phyloP scores from a whole-genome alignment of 1,140 invertebrate species.

The Polypedilum vanderplanki region DNA sequence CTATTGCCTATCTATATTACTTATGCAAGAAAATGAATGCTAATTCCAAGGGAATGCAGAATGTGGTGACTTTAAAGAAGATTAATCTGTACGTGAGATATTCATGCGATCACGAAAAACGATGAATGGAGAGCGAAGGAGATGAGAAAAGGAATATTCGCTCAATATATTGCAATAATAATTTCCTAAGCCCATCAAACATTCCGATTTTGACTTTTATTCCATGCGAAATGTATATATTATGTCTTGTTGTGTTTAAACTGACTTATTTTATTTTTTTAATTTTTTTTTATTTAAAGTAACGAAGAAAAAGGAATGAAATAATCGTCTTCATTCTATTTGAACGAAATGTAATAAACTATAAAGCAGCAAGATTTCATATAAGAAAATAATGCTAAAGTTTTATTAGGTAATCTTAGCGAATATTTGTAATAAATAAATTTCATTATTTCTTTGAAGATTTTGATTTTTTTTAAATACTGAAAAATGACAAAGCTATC shows the following conservation, averaged over 20 bases:
- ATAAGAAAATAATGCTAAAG: too few species aligned
- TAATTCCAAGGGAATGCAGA: neutral
- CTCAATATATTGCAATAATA: neutral
- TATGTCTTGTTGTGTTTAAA: neutral
- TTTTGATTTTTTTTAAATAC: too few species aligned
- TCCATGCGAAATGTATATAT: neutral
- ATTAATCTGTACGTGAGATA: constrained; percentile 16
- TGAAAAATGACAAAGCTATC: too few species aligned
- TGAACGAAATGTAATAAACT: neutral
- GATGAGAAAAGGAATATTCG: neutral
- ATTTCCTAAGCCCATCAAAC: constrained; percentile 4
- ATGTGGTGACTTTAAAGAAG: constrained; percentile 27
- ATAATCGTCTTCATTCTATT: neutral
- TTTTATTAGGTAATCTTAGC: too few species aligned
- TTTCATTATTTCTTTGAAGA: too few species aligned
- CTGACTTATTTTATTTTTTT: neutral
- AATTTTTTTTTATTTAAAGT: neutral
- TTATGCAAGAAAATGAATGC: neutral
- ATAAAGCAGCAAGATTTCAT: neutral
- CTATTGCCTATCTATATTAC: neutral
- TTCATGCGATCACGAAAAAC: constrained; percentile 12
- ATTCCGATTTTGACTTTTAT: constrained; percentile 18
- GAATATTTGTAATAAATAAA: too few species aligned
- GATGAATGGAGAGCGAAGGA: too few species aligned
- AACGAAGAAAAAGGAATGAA: neutral